Percentiles rank a stretch among this genome's conserved stretches.
Evolutionary conservation across 2,888 invertebrate genomes (phyloP).

Genomic region (Sarcophaga variegata): DNA sequence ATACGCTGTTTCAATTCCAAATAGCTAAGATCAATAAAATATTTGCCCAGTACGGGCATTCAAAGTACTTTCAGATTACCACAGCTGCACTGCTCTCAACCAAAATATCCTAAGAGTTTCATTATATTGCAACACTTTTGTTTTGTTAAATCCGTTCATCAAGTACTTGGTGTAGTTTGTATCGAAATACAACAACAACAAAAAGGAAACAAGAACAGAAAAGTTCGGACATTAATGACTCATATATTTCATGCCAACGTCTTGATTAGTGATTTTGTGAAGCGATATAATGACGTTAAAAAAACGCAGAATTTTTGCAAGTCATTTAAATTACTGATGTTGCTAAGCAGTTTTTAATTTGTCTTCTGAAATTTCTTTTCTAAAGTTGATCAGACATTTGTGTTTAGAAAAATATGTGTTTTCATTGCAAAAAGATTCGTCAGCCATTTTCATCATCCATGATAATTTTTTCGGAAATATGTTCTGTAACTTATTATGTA

Average conservation of each 20-base stretch:
- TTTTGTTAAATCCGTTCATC: not conserved
- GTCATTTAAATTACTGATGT: conserved; percentile 34
- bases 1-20: too few relatives aligned
- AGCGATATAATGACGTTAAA: conserved; percentile 34
- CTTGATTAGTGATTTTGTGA: conserved; percentile 5
- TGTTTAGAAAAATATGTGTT: too few relatives aligned
- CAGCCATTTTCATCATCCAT: too few relatives aligned
- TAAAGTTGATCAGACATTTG: not conserved
- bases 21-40: too few relatives aligned
- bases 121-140: not conserved
- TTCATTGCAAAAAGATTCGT: too few relatives aligned
- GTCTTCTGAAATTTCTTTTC: not conserved
- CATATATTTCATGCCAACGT: conserved; percentile 32
- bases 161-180: conserved; percentile 1
- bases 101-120: not conserved
- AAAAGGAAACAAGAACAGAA: not conserved
- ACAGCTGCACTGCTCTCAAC: not conserved
- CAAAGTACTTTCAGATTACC: not conserved
- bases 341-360: conserved; percentile 7
- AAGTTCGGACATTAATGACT: conserved; percentile 48
- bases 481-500: too few relatives aligned
- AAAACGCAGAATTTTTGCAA: conserved; percentile 40
- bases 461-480: too few relatives aligned
- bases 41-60: too few relatives aligned
- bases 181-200: not conserved